Conservation (phyloP, 2,797 vertebrate species). For the Alfaro cultratus region DNA sequence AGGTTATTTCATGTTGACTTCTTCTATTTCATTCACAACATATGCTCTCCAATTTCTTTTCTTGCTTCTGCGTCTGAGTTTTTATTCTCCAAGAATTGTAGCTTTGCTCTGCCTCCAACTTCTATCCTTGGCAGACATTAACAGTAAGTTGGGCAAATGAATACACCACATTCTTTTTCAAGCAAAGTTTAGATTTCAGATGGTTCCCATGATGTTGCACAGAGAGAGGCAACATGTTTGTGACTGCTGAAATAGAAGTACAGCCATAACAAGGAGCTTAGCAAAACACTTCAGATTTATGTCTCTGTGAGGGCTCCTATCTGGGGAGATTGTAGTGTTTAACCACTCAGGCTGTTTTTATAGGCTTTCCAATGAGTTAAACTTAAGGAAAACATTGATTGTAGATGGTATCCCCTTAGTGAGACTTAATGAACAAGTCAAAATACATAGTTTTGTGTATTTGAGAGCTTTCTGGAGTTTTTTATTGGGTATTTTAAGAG, state of each 20-base stretch:
- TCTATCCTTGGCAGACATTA: constrained; percentile 21
- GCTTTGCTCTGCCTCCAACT: constrained; percentile 11
- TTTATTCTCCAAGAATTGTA: constrained; percentile 37
- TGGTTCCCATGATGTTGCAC: constrained; percentile 71
- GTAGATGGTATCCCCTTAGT: constrained; percentile 16
- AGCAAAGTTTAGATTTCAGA: constrained; percentile 51
- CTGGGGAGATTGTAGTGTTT: constrained; percentile 56
- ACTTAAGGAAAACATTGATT: constrained; percentile 41
- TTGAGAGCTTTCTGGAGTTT: neutral
- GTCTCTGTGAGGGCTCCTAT: constrained; percentile 60
- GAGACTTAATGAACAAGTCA: neutral
- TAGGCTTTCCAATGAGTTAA: constrained; percentile 51
- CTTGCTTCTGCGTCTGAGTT: constrained; percentile 4
- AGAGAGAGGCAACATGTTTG: constrained; percentile 67
- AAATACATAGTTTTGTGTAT: neutral
- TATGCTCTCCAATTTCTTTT: constrained; percentile 29
- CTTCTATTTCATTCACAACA: neutral
- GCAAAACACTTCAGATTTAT: constrained; percentile 74
- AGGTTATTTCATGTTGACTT: neutral
- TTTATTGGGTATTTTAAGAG: neutral
- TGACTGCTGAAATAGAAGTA: constrained; percentile 73
- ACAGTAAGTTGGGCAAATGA: constrained; percentile 34
- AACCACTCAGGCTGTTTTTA: constrained; percentile 48
- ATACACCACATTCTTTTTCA: constrained; percentile 46
- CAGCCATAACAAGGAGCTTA: constrained; percentile 70